Percentiles rank a stretch among this genome's conserved stretches.
phyloP scores from a whole-genome alignment of 2,113 vertebrate species.

The Lepisosteus osseus region DNA sequence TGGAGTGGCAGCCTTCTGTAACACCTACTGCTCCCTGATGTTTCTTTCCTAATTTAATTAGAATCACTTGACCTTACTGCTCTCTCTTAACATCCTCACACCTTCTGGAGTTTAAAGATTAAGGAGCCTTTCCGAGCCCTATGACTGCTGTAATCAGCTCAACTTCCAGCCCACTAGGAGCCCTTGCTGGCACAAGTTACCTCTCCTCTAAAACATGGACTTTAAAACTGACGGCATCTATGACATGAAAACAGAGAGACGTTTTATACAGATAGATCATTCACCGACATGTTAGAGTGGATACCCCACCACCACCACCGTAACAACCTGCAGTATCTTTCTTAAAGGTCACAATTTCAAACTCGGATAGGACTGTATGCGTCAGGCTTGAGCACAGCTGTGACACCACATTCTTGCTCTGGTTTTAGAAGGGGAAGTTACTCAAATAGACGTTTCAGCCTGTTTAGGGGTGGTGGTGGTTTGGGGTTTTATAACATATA shows the following conservation, averaged over 20 bases:
- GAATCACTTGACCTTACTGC: not conserved
- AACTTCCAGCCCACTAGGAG: not conserved
- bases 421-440: too few relatives aligned
- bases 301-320: too few relatives aligned
- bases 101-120: not conserved
- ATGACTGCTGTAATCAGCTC: not conserved
- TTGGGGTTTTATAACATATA: too few relatives aligned
- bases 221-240: not conserved
- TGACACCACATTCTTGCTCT: too few relatives aligned
- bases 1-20: not conserved
- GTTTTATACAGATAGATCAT: too few relatives aligned
- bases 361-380: too few relatives aligned
- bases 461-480: too few relatives aligned
- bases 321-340: too few relatives aligned
- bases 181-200: not conserved
- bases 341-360: too few relatives aligned
- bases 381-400: too few relatives aligned
- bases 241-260: not conserved
- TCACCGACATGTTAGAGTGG: too few relatives aligned
- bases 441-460: too few relatives aligned
- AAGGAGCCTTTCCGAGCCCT: not conserved
- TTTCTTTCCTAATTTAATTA: slow-evolving; percentile 15
- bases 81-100: not conserved
- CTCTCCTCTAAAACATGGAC: not conserved
- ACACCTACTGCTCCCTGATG: not conserved